Base-by-base conservation (phyloP, 2,113 vertebrate genomes). In the Alosa alosa region DNA sequence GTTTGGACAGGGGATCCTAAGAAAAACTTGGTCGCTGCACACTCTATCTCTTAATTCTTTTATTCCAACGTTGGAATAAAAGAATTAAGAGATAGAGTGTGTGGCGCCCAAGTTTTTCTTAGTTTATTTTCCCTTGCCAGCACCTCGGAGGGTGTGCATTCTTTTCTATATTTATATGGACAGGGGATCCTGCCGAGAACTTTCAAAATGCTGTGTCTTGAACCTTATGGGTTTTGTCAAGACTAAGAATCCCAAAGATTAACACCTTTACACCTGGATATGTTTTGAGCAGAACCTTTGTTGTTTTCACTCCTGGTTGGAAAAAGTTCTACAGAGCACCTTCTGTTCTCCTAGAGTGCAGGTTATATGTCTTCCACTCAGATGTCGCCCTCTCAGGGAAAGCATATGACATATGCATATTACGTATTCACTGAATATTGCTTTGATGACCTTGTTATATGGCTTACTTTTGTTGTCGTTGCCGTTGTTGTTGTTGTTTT, bases 371-470 rank as follows among this genome's bases (percentile, higher is more conserved):
- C 10, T 39, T 36, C 72, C 72, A 39, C 25, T 36, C 72, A 72
- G 64, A 31, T 36, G 64, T 72, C 10, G 8, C 31, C 25, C 64
- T 72, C 64, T 72, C 64, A 78, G 72, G 72, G 39, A 36, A 36
- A 78, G 72, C 31, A 78, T 78, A 78, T 68, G 64, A 3, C 31
- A 78, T 39, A 39, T 78, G 72, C 72, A 78, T 78, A 78, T 15
- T 15, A 78, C 13, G 1, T 39, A 39, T 39, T 78, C 72, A 78
- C 72, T 78, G 72, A 78, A 17, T 78, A 78, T 78, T 78, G 15
- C 72, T 36, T 78, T 78, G 72, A 78, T 78, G 39, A 78, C 36
- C 72, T 78, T 78, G 36, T 78, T 78, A 4, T 25, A 78, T 78
- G 39, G 72, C 72, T 78, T 78, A 39, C 72, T 78, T 78, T 36